These are phyloP conservation scores for Centropristis striata DNA, from an alignment of 2,113 vertebrate species.

Conservation along the genomic window DNA sequence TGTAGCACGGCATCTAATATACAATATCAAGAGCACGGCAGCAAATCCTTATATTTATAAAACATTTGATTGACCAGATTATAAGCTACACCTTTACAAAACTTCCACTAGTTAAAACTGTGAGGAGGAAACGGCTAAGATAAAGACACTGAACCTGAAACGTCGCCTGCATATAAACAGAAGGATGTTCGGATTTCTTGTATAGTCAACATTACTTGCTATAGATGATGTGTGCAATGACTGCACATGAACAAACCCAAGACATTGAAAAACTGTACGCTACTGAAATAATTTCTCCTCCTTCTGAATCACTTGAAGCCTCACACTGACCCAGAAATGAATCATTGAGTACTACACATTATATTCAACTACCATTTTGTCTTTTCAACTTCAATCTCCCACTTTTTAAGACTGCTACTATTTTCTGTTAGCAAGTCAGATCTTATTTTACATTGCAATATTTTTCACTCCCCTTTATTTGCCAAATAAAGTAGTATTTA, in stretches of 20 bases:
- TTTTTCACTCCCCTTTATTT: neutral
- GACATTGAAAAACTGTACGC: neutral
- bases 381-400: neutral
- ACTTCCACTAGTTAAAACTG: neutral
- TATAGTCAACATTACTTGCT: slow-evolving; percentile 10
- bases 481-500: neutral
- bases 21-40: neutral
- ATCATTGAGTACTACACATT: neutral
- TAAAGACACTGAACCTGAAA: slow-evolving; percentile 5
- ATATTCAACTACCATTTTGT: neutral
- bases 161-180: slow-evolving; percentile 5
- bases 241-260: neutral
- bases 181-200: slow-evolving; percentile 23
- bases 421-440: neutral
- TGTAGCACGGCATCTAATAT: neutral
- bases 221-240: neutral
- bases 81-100: neutral
- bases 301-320: neutral
- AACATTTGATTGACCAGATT: neutral
- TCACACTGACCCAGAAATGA: neutral
- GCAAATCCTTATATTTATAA: neutral
- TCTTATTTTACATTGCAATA: neutral
- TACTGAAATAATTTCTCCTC: neutral
- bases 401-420: neutral
- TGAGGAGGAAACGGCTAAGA: slow-evolving; percentile 17